Base-by-base conservation (phyloP, 2,113 vertebrate genomes). In the Actinemys pallida region DNA sequence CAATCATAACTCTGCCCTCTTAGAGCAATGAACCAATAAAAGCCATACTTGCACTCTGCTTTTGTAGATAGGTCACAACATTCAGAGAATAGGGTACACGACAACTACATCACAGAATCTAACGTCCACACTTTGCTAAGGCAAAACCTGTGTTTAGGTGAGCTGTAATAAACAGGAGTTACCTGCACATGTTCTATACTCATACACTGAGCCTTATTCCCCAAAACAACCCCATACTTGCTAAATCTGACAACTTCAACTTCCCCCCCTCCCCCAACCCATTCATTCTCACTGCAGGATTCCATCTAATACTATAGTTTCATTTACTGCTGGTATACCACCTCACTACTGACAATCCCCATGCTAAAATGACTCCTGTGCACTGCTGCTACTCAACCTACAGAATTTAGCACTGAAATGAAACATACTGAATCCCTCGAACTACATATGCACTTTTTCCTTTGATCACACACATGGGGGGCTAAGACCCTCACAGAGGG, bases 21-120 rank as follows among this genome's bases (percentile, higher is more conserved):
- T 96, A 97, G 95, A 96, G 94, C 93, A 14, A 97, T 97, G 97
- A 97, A 87, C 95, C 96, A 96, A 45, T 91, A 90, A 94, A 72
- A 72, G 62, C 90, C 8, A 16, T 69, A 88, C 81, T 78, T 82
- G 78, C 27, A 83, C 39, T 80, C 52, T 94, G 17, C 17, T 3
- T 95, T 87, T 96, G 90, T 52, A 29, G 62, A 62, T 4, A 87
- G 49, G 16, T 19, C 8, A 86, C 59, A 94, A 90, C 52, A 88
- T 92, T 84, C 59, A 92, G 49, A 24, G 13, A 90, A 13, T 9
- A 84, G 24, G 42, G 0, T 24, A 13, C 54, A 1, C 0, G 0
- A 0, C 69, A 2, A 2, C 72, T 25, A 22, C 8, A 90, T 1
- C 39, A 79, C 10, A 6, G 65, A 56, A 29, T 91, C 49, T 7